Conservation (phyloP, 2,888 invertebrate species). For the Gibbula magus region DNA sequence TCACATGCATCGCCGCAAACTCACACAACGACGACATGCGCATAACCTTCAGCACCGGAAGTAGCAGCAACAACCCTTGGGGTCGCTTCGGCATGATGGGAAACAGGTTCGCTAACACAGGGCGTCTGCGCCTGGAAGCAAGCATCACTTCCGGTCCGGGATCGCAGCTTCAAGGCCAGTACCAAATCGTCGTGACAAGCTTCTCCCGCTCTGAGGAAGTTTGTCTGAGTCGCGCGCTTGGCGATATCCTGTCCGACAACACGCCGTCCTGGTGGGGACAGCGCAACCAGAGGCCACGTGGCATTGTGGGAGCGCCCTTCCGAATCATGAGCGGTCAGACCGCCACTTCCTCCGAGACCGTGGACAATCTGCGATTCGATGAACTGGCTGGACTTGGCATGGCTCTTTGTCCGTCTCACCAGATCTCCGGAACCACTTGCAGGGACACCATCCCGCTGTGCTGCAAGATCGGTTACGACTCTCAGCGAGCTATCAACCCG, state of each 20-base stretch:
- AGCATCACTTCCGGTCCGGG: not conserved
- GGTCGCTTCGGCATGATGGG: not conserved
- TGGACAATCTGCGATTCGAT: not conserved
- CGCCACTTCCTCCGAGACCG: conserved; percentile 3
- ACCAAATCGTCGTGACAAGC: conserved; percentile 1
- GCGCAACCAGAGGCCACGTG: not conserved
- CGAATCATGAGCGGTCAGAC: conserved; percentile 3
- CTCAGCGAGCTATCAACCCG: not conserved
- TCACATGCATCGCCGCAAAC: conserved; percentile 9
- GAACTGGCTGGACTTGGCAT: conserved; percentile 12
- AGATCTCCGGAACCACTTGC: conserved; percentile 7
- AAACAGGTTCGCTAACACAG: not conserved
- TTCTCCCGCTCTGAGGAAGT: conserved; percentile 17
- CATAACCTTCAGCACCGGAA: not conserved
- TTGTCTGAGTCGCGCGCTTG: conserved; percentile 17
- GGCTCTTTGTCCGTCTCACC: conserved; percentile 14
- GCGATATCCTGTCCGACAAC: conserved; percentile 17
- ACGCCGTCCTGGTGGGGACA: conserved; percentile 5
- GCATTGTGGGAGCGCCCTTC: conserved; percentile 3
- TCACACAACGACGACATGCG: conserved; percentile 20
- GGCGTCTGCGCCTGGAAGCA: not conserved
- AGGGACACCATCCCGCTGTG: conserved; percentile 14
- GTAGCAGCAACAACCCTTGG: not conserved
- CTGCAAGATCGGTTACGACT: conserved; percentile 21
- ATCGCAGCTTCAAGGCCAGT: conserved; percentile 5